Base-by-base conservation (phyloP, 37 sponge, comb jelly and placozoan genomes). In the Diacarnus erythraeanus region DNA sequence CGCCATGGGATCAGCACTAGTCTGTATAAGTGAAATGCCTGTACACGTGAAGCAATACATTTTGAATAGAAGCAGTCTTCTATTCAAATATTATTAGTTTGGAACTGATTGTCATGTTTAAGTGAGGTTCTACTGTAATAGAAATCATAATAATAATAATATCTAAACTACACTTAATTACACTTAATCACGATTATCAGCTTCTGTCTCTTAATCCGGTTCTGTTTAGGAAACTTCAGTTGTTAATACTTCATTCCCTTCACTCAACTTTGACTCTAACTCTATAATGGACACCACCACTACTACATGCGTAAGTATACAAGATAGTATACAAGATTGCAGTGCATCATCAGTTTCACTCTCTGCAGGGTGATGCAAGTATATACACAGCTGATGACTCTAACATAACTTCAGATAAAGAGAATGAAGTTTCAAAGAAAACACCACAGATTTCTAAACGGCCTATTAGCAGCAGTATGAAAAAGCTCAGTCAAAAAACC, bases 241-340 rank as follows among this genome's bases (percentile, higher is more conserved):
- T 9, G 25, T 30, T 54, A 8, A 44, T 4, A 0, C 30, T 75
- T 38, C 30, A 23, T 12, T 75, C 23, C 76, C 76, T 26, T 6
- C n/a, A 12, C 38, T 75, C 59, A 47, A 75, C 47, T 35, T 75
- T 23, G 76, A 75, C 33, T 42, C 78, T 44, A 41, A 76, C 42
- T 5, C 18, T n/a, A 26, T 38, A 8, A 59, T 69, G 8, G 79
- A 69, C 31, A 68, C 56, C 23, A 79, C 79, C 47, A 54, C 68
- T 26, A 69, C 79, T 29, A 23, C 76, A 42, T 36, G 22, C 1
- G 71, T 71, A 12, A 40, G 71, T 68, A 36, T 17, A 18, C 26
- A 59, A 10, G 27, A 27, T 59, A 10, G 26, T 59, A 3, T 10
- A 59, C 60, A 59, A 4, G 26, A 10, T 10, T 59, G 66, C 27